Evolutionary conservation across 2,113 vertebrate species (phyloP), one percentile per base, ranked within the genome.

Genomic region (Cephalopholis sonnerati): DNA sequence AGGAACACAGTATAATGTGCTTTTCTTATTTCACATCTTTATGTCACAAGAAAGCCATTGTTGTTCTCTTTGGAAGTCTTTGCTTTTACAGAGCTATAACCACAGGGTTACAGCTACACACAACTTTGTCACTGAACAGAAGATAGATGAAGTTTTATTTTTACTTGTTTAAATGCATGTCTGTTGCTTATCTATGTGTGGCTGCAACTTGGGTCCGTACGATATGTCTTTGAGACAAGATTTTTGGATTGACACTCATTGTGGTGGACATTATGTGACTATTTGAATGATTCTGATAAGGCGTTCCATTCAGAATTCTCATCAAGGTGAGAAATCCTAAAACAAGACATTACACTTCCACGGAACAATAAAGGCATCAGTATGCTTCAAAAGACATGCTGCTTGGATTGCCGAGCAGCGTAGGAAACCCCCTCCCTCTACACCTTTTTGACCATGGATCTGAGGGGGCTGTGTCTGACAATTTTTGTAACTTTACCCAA

Each of bases 1-100:
- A 64, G 68, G 72, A 87, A 84, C 74, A 73, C 69, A 55, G 77
- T 39, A 65, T 58, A 59, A 62, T 81, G 69, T 44, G 63, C 48
- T 75, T 82, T 78, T 82, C 74, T 73, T 64, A 66, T 89, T 66
- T 44, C 62, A 63, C 65, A 18, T 84, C 63, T 81, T 73, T 53
- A 72, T 65, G 83, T 66, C 1, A 55, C 55, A 24, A 62, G 71
- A 62, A 69, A 86, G 67, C n/a, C 68, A 66, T n/a, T 59, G 68
- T 74, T 80, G 59, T 25, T 66, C 46, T n/a, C 46, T 77, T 75
- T n/a, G 68, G 27, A 74, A 85, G 66, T 46, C 24, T 39, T 27
- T 64, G 51, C 62, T 81, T 65, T 84, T 66, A 55, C 66, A 81
- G 27, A 71, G 29, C 27, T 72, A 39, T 84, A 17, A 74, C 71